Evolutionary conservation across 2,888 invertebrate genomes (phyloP), one percentile per base, ranked within the genome.

Genomic region (Chalcis sispes): DNA sequence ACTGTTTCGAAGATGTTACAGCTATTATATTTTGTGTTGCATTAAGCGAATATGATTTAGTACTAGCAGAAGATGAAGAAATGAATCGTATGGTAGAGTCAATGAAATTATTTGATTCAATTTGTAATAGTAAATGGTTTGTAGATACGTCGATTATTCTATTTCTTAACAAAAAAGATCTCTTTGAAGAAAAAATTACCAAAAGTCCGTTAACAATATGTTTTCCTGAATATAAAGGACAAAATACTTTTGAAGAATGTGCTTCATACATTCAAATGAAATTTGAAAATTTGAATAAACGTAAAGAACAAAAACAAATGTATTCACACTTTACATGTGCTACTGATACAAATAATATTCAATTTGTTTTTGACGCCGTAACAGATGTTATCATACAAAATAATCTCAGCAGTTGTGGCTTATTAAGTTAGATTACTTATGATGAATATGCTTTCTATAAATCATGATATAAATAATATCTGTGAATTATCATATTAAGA

Each of bases 81-180:
- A 94, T 94, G 96, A 96, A 97, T 88, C 92, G 97, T 78, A 96
- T 97, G 96, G 94, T 95, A 84, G 97, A 97, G 89, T 95, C 95
- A 62, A 94, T 96, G 92, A 96, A 96, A 88, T 90, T 97, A 58
- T 97, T 97, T 89, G 96, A 96, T 89, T 96, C 96, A 2, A 97
- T 97, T 87, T 96, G 96, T 89, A 97, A 97, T 90, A 96, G 95
- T 88, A 96, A 96, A 89, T 97, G 96, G 96, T 96, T 96, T 88
- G 94, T 94, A 74, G 95, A 96, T 82, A 96, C 96, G 4, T 96
- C 96, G 10, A 96, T 97, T 80, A 96, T 96, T 84, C 90, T 97
- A 69, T 97, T 97, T 89, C 89, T 97, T 79, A 97, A 97, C 90
- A 97, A 97, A 89, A 96, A 96, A 87, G 96, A 97, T 91, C 90